phyloP scores from a whole-genome alignment of 2,888 invertebrate species.

The Thyatira batis region DNA sequence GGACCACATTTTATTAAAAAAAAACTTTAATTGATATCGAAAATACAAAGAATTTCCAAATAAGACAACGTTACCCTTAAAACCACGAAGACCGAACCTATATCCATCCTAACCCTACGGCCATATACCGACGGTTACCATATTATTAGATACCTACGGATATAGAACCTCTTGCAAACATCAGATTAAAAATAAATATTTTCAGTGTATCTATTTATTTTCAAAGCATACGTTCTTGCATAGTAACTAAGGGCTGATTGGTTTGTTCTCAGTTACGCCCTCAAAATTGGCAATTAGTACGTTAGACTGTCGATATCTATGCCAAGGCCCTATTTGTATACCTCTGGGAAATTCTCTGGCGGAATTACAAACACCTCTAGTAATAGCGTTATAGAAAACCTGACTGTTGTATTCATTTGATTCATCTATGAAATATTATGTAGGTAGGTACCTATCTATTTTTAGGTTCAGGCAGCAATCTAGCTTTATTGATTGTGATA shows the following conservation, averaged over 20 bases:
- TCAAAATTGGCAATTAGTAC: constrained; percentile 54
- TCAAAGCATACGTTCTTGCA: background rate
- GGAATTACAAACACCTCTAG: background rate
- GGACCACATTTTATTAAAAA: no score
- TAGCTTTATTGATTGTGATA: no score
- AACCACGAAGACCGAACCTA: no score
- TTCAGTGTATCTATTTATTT: background rate
- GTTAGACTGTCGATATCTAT: constrained; percentile 29
- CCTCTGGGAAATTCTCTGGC: constrained; percentile 2
- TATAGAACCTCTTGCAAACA: no score
- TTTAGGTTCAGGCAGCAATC: no score
- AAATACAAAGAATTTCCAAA: no score
- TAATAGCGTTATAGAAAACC: background rate
- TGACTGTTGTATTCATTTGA: background rate
- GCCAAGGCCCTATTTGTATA: constrained; percentile 8
- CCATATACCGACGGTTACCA: no score
- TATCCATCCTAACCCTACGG: background rate
- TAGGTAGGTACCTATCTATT: no score
- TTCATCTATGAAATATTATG: no score
- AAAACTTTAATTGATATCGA: no score
- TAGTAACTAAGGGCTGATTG: constrained; percentile 26
- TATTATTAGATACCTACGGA: no score
- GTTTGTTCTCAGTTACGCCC: constrained; percentile 37
- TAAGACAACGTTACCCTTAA: no score
- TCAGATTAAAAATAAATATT: background rate